Evolutionary conservation across 2,113 vertebrate species (phyloP).

Genomic region (Sclerurus mexicanus): DNA sequence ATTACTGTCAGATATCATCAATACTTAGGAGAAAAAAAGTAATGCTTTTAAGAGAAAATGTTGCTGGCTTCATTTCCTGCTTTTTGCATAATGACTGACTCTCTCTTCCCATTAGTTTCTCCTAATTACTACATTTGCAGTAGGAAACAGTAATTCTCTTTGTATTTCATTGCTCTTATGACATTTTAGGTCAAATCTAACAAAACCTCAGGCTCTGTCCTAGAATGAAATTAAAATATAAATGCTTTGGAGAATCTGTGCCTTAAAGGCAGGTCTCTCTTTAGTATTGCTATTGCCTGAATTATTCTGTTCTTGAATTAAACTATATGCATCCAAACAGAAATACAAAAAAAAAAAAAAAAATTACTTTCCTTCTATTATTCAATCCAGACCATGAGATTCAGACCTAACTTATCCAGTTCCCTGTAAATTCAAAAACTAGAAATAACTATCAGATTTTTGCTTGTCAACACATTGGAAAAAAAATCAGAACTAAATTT

Average conservation of each 20-base stretch:
- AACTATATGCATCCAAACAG: not conserved
- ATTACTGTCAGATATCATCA: not conserved
- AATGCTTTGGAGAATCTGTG: not conserved
- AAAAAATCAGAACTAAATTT: not conserved
- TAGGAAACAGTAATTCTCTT: not conserved
- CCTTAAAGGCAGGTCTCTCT: not conserved
- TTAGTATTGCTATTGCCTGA: not conserved
- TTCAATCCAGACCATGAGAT: not conserved
- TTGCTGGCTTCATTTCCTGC: not conserved
- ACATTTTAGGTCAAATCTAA: not conserved
- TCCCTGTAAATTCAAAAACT: not conserved
- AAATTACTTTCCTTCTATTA: not conserved
- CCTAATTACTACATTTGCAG: not conserved
- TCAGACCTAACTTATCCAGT: not conserved
- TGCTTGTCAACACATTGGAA: not conserved
- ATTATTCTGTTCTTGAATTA: not conserved
- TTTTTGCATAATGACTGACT: not conserved
- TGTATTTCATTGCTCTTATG: not conserved
- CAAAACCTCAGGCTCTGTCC: not conserved
- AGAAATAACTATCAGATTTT: not conserved
- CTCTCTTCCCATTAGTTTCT: not conserved
- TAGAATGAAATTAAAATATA: not conserved
- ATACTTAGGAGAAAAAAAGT: not conserved
- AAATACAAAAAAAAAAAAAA: not conserved
- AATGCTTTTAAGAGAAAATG: not conserved